A percentile compares a stretch with the other conserved stretches of the same genome.
These are phyloP conservation scores for Hylomyscus alleni DNA, from an alignment of 2,797 vertebrate genomes.

Conservation along the genomic window DNA sequence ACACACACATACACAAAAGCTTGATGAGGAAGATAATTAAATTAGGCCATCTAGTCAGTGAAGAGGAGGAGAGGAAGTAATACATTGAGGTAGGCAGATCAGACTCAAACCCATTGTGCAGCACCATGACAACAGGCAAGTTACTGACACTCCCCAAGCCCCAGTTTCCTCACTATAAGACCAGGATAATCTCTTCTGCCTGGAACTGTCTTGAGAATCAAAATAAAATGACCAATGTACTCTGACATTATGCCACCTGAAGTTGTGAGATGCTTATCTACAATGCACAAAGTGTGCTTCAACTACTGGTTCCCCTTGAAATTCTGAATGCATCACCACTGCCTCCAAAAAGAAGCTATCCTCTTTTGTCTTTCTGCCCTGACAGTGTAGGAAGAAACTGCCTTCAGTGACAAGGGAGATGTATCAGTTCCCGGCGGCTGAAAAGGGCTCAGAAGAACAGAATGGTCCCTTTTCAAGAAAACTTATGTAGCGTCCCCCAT, in stretches of 20 bases:
- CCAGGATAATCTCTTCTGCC: not conserved
- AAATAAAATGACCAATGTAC: not conserved
- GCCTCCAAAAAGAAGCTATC: not conserved
- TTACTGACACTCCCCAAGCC: not conserved
- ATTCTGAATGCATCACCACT: not conserved
- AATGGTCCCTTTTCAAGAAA: conserved; percentile 48
- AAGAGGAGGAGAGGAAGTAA: not conserved
- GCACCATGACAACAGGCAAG: not conserved
- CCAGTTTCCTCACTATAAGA: not conserved
- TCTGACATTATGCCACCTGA: not conserved
- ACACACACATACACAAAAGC: not conserved
- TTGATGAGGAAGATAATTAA: not conserved
- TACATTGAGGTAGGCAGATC: not conserved
- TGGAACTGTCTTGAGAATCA: not conserved
- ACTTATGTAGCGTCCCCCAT: not conserved
- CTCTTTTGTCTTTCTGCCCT: conserved; percentile 18
- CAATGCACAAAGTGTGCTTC: not conserved
- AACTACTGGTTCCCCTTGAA: not conserved
- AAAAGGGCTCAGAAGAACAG: conserved; percentile 48
- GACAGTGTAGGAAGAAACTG: not conserved
- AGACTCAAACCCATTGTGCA: not conserved
- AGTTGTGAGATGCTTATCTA: not conserved
- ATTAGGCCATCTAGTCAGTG: not conserved
- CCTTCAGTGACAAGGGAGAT: conserved; percentile 54
- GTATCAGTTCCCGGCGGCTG: conserved; percentile 30